phyloP scores from a whole-genome alignment of 1,140 invertebrate genomes.

The Panagrolaimus sp. region DNA sequence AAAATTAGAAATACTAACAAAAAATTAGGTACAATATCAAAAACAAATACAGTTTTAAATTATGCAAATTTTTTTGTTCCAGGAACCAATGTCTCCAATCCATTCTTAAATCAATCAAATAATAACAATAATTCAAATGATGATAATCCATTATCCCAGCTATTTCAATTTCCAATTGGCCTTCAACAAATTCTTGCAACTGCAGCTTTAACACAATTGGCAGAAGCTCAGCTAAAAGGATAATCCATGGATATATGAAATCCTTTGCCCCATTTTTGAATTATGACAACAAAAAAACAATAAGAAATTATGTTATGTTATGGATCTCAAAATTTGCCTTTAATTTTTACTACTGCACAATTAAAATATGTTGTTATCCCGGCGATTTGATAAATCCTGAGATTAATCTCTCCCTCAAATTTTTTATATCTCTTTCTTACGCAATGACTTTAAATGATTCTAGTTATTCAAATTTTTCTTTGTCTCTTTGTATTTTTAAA shows the following conservation, averaged over 20 bases:
- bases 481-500: background rate
- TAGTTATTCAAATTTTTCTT: background rate
- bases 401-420: background rate
- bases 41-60: background rate
- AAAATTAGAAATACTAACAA: background rate
- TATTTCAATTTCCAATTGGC: slow-evolving; percentile 12
- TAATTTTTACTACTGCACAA: background rate
- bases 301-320: background rate
- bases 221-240: background rate
- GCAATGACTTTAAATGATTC: slow-evolving; percentile 3
- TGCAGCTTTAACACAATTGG: background rate
- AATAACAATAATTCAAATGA: background rate
- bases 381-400: background rate
- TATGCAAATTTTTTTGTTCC: background rate
- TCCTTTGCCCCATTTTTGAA: background rate
- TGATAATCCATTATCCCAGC: slow-evolving; percentile 14
- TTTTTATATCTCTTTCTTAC: background rate
- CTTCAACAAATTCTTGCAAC: slow-evolving; percentile 22
- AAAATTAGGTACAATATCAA: background rate
- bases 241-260: background rate
- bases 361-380: background rate
- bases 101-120: too few species aligned
- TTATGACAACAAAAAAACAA: background rate
- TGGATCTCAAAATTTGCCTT: background rate
- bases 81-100: background rate